Evolutionary conservation across 2,797 vertebrate genomes (phyloP).

Genomic region (Halcyon chelicuti): DNA sequence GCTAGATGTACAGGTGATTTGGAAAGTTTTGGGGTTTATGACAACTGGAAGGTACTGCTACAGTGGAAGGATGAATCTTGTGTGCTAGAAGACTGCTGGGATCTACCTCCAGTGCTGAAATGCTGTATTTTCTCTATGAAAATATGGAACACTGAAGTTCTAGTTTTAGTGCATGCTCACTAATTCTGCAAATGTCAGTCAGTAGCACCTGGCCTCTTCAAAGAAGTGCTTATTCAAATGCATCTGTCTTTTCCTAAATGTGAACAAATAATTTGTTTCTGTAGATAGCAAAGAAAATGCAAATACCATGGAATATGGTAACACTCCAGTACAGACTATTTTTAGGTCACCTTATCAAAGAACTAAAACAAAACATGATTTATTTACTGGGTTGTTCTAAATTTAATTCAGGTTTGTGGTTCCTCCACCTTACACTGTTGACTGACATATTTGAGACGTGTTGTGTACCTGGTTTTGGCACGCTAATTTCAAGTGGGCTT

Average conservation of each 20-base stretch:
- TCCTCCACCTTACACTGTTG: neutral
- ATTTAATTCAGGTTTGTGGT: neutral
- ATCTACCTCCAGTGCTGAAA: neutral
- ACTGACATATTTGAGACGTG: neutral
- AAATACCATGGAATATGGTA: neutral
- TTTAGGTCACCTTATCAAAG: neutral
- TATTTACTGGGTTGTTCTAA: neutral
- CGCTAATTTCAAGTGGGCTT: neutral
- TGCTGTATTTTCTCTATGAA: neutral
- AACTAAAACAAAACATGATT: neutral
- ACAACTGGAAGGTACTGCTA: neutral
- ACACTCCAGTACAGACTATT: neutral
- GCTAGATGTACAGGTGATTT: neutral
- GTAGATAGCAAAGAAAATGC: neutral
- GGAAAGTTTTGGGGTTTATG: neutral
- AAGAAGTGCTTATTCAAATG: neutral
- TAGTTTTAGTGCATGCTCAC: neutral
- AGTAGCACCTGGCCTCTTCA: constrained; percentile 34
- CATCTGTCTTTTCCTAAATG: neutral
- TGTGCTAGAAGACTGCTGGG: neutral
- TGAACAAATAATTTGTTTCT: neutral
- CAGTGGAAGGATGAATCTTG: neutral
- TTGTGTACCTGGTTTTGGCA: neutral
- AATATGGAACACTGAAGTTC: neutral
- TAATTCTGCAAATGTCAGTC: neutral